phyloP scores from a whole-genome alignment of 2,888 invertebrate genomes.

The Sphecodes monilicornis region DNA sequence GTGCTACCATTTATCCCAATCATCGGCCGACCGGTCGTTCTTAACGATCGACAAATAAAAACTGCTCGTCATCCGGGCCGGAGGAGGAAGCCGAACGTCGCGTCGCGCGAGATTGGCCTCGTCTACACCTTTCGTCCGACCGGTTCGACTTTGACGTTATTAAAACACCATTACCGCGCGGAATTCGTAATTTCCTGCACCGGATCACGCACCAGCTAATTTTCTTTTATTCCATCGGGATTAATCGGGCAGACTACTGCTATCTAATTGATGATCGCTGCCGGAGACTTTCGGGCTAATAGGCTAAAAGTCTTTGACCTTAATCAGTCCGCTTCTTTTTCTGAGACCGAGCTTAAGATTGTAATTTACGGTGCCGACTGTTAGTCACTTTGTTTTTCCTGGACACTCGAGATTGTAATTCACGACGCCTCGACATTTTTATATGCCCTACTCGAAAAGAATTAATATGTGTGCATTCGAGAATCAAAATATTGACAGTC shows the following conservation, averaged over 20 bases:
- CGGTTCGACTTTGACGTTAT: constrained; percentile 31
- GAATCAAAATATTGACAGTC: background rate
- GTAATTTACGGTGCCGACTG: background rate
- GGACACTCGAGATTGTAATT: background rate
- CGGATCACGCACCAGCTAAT: background rate
- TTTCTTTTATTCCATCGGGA: background rate
- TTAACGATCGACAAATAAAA: constrained; percentile 82
- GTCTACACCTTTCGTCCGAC: constrained; percentile 58
- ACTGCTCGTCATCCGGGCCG: constrained; percentile 79
- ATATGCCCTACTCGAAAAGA: too few species aligned
- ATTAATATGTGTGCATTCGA: too few species aligned
- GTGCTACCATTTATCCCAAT: constrained; percentile 84
- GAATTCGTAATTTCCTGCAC: constrained; percentile 26
- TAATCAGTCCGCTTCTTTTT: background rate
- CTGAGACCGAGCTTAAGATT: background rate
- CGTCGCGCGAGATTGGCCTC: constrained; percentile 35
- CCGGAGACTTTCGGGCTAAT: background rate
- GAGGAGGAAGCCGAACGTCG: constrained; percentile 74
- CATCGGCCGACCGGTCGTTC: constrained; percentile 79
- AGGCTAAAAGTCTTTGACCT: constrained; percentile 5
- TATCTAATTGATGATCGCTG: background rate
- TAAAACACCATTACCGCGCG: constrained; percentile 34
- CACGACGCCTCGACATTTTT: background rate
- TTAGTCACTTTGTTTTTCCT: background rate
- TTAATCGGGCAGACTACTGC: background rate